Conservation (phyloP, 2,888 invertebrate species). For the Noctua pronuba region DNA sequence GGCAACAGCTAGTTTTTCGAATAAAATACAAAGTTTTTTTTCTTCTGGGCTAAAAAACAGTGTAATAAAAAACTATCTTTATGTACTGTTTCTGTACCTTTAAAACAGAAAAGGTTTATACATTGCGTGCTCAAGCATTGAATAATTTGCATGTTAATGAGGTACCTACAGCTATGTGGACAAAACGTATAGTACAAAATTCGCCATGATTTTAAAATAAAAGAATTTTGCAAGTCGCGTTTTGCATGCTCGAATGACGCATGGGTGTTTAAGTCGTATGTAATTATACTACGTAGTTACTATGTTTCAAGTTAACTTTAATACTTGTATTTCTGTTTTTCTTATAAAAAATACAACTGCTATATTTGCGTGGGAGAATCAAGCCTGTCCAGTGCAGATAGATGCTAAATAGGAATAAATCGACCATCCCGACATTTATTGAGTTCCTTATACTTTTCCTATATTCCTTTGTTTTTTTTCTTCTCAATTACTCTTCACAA, state of each 20-base stretch:
- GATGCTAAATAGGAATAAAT: slow-evolving; percentile 12
- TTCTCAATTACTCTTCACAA: neutral
- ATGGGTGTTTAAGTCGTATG: slow-evolving; percentile 10
- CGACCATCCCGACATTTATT: neutral
- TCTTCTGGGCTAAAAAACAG: neutral
- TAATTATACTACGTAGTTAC: neutral
- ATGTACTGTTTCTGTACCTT: slow-evolving; percentile 41
- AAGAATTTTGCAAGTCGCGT: slow-evolving; percentile 51
- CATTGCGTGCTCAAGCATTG: slow-evolving; percentile 66
- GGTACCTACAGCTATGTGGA: slow-evolving; percentile 46
- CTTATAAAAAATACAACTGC: neutral
- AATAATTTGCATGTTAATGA: slow-evolving; percentile 74
- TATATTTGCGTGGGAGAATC: neutral
- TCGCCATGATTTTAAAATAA: slow-evolving; percentile 44
- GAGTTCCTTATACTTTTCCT: neutral
- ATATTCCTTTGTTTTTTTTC: neutral
- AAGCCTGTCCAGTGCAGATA: neutral
- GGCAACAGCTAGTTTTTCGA: neutral
- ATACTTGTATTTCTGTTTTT: neutral
- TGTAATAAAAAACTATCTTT: neutral
- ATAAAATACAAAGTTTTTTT: neutral
- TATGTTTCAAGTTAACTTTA: neutral
- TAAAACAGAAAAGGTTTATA: slow-evolving; percentile 57
- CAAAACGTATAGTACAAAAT: slow-evolving; percentile 42
- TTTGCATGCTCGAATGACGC: slow-evolving; percentile 45